These are phyloP conservation scores for Dascyllus trimaculatus DNA, from an alignment of 2,113 vertebrate genomes.

Conservation along the genomic window DNA sequence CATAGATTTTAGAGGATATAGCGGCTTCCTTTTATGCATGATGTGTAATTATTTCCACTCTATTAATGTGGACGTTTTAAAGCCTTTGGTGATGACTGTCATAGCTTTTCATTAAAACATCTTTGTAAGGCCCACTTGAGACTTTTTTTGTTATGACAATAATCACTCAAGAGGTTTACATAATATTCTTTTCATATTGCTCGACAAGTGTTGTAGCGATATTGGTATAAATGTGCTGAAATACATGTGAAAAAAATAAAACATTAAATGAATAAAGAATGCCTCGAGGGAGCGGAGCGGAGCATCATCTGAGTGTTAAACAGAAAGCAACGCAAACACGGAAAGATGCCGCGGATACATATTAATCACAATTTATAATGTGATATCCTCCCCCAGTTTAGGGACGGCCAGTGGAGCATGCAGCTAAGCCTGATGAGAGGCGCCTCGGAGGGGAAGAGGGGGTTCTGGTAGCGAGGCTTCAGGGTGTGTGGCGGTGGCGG, in stretches of 20 bases:
- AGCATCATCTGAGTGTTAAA: slow-evolving; percentile 30
- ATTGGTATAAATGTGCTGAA: background rate
- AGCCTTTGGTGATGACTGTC: slow-evolving; percentile 20
- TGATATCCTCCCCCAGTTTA: slow-evolving; percentile 37
- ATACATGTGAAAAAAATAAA: background rate
- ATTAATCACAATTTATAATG: slow-evolving; percentile 70
- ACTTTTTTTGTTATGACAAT: slow-evolving; percentile 19
- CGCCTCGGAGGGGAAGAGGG: slow-evolving; percentile 28
- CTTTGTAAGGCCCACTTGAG: slow-evolving; percentile 39
- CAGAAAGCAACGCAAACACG: slow-evolving; percentile 30
- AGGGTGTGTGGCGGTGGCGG: slow-evolving; percentile 43
- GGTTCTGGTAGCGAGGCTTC: slow-evolving; percentile 42
- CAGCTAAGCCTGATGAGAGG: slow-evolving; percentile 58
- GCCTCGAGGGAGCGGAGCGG: slow-evolving; percentile 1
- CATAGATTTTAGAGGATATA: background rate
- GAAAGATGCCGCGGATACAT: slow-evolving; percentile 50
- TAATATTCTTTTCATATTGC: background rate
- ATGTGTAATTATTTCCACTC: slow-evolving; percentile 28
- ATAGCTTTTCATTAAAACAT: slow-evolving; percentile 28
- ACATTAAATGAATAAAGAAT: slow-evolving; percentile 6
- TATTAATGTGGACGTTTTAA: slow-evolving; percentile 28
- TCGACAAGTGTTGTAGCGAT: background rate
- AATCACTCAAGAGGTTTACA: slow-evolving; percentile 27
- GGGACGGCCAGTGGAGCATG: slow-evolving; percentile 56
- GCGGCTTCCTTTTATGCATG: background rate